phyloP scores from a whole-genome alignment of 2,797 vertebrate species.

The Peromyscus attwateri region DNA sequence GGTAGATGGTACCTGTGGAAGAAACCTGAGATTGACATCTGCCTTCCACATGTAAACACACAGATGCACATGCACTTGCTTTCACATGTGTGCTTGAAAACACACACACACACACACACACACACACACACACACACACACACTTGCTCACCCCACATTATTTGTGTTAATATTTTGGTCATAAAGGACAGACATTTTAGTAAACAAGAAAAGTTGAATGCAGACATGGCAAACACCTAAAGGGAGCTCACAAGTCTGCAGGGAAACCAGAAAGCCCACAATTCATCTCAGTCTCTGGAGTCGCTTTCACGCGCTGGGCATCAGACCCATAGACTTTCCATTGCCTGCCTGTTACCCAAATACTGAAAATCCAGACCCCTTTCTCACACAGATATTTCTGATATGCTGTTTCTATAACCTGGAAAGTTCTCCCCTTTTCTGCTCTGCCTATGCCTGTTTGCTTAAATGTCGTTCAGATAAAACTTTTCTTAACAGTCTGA shows the following conservation, averaged over 20 bases:
- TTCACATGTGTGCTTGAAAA: neutral
- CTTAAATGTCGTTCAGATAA: neutral
- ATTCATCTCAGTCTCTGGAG: neutral
- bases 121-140: no score
- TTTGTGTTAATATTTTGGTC: neutral
- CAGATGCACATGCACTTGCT: neutral
- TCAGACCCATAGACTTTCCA: neutral
- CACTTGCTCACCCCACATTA: neutral
- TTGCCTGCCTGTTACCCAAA: neutral
- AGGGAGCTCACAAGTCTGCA: neutral
- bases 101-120: neutral
- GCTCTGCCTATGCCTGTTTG: neutral
- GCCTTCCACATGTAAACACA: neutral
- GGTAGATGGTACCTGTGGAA: neutral
- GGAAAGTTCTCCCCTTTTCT: neutral
- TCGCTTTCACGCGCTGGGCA: neutral
- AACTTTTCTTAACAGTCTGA: constrained; percentile 3
- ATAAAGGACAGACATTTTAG: neutral
- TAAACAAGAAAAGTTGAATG: neutral
- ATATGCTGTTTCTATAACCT: neutral
- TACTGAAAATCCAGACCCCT: neutral
- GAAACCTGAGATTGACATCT: neutral
- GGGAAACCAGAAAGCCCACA: neutral
- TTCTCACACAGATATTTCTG: neutral
- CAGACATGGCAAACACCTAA: neutral